A percentile compares a stretch with the other conserved stretches of the same genome.
Evolutionary conservation across 2,113 vertebrate species (phyloP).

Genomic region (Sceloporus undulatus): DNA sequence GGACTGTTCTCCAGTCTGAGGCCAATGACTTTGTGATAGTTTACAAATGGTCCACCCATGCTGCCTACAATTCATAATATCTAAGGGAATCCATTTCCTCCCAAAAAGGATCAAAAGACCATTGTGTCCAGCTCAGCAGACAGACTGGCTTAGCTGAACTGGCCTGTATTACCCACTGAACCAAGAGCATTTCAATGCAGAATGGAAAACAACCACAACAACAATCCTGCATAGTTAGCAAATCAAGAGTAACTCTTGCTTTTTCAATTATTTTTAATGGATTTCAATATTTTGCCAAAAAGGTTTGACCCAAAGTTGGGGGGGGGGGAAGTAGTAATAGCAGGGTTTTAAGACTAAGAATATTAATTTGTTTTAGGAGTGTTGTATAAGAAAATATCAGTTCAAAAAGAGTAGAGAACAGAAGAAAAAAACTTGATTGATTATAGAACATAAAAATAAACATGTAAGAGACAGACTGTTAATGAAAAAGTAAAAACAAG

Average conservation of each 20-base stretch:
- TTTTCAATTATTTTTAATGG: not conserved
- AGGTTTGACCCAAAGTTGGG: no score
- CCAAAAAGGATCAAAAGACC: not conserved
- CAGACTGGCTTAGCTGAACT: not conserved
- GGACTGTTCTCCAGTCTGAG: accelerated
- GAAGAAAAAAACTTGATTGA: no score
- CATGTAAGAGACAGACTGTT: no score
- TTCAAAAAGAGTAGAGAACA: no score
- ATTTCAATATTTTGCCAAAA: no score
- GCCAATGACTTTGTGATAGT: not conserved
- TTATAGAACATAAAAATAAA: no score
- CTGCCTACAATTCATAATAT: not conserved
- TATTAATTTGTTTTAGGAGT: no score
- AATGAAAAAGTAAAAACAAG: no score
- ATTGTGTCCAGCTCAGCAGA: not conserved
- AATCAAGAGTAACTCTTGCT: not conserved
- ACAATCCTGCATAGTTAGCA: not conserved
- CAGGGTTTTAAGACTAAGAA: no score
- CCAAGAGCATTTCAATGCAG: not conserved
- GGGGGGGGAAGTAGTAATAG: no score
- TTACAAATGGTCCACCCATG: accelerated
- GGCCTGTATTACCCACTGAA: not conserved
- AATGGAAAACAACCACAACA: not conserved
- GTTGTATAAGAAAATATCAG: no score
- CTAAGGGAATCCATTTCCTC: not conserved